phyloP scores from a whole-genome alignment of 2,888 invertebrate species.

The Lydus trimaculatus region DNA sequence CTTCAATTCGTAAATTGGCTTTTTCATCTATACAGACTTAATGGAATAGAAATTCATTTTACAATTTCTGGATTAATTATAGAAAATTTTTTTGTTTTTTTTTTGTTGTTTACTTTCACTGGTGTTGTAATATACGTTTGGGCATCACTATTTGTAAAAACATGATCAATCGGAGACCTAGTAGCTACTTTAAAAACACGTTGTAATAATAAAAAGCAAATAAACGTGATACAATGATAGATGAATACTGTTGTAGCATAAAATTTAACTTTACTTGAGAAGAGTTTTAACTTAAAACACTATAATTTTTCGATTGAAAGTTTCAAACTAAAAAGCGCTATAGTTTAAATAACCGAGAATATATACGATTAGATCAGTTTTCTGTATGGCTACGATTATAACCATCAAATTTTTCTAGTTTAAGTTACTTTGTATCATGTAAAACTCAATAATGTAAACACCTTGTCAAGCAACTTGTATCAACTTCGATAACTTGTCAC shows the following conservation, averaged over 20 bases:
- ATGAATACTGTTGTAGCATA: neutral
- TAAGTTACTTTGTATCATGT: too few relatives aligned
- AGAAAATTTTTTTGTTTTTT: neutral
- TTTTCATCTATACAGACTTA: conserved; percentile 1
- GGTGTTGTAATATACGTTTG: neutral
- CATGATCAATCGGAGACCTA: neutral
- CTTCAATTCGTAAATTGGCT: conserved; percentile 1
- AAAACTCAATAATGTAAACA: too few relatives aligned
- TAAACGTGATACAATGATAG: neutral
- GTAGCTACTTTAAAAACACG: neutral
- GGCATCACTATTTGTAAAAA: neutral
- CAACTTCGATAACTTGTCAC: too few relatives aligned
- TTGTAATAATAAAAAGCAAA: neutral
- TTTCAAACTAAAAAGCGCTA: neutral
- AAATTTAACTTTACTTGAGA: neutral
- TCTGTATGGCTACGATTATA: too few relatives aligned
- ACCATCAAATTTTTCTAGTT: too few relatives aligned
- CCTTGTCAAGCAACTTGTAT: too few relatives aligned
- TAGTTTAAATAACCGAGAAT: neutral
- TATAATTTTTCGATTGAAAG: neutral
- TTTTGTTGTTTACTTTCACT: neutral
- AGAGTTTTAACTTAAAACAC: neutral
- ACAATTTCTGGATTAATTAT: neutral
- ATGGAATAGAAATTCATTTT: conserved; percentile 2
- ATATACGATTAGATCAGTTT: neutral